These are phyloP conservation scores for Vanessa tameamea DNA, from an alignment of 1,140 invertebrate genomes.

Conservation along the genomic window DNA sequence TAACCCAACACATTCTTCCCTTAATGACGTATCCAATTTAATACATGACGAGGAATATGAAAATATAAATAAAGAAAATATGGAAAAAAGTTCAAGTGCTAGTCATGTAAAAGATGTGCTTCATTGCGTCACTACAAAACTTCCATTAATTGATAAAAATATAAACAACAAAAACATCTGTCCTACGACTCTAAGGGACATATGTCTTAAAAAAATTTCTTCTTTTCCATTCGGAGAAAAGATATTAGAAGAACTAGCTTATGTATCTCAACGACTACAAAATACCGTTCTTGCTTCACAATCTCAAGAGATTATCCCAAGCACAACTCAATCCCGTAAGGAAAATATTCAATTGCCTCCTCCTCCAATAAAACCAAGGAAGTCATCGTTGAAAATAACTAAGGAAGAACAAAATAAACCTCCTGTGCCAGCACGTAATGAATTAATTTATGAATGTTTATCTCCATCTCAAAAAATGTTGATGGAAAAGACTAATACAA, in stretches of 20 bases:
- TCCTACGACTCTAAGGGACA: constrained; percentile 66
- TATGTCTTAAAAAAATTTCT: constrained; percentile 84
- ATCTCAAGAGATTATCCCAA: background rate
- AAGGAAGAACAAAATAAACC: constrained; percentile 78
- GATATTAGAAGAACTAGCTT: constrained; percentile 84
- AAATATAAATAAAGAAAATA: constrained; percentile 33
- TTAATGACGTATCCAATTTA: constrained; percentile 75
- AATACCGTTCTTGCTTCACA: constrained; percentile 48
- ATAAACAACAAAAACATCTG: constrained; percentile 36
- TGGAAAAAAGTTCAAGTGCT: constrained; percentile 20
- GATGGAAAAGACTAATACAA: constrained; percentile 75
- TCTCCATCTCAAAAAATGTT: constrained; percentile 86
- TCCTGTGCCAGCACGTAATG: constrained; percentile 77
- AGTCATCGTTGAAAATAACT: constrained; percentile 68
- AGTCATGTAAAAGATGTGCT: constrained; percentile 75
- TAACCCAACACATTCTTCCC: constrained; percentile 74
- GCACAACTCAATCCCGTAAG: background rate
- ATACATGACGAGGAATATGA: constrained; percentile 62
- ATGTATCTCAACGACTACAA: constrained; percentile 83
- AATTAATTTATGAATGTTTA: constrained; percentile 85
- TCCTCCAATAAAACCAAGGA: constrained; percentile 67
- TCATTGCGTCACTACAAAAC: constrained; percentile 48
- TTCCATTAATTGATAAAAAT: constrained; percentile 19
- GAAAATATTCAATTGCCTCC: constrained; percentile 51
- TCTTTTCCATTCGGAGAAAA: constrained; percentile 84